These are phyloP conservation scores for Timema podura DNA, from an alignment of 2,888 invertebrate genomes.

Conservation along the genomic window DNA sequence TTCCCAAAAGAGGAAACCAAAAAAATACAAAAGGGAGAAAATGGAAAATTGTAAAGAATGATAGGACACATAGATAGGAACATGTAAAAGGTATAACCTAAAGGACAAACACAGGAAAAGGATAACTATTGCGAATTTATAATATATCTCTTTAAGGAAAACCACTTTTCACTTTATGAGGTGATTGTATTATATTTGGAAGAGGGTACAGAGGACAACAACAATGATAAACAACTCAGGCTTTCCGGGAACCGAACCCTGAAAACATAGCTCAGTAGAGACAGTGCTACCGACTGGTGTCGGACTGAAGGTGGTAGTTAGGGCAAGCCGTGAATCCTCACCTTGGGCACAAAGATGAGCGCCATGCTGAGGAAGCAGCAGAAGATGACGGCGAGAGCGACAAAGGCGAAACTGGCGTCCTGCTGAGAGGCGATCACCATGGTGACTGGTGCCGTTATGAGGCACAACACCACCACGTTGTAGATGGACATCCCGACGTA, in stretches of 20 bases:
- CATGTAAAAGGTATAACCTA: too few species aligned
- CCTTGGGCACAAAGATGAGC: conserved; percentile 97
- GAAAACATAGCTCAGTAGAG: neutral
- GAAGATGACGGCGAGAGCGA: conserved; percentile 92
- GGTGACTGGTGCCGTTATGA: conserved; percentile 97
- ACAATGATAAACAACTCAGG: neutral
- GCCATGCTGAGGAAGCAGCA: conserved; percentile 99
- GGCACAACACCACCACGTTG: conserved; percentile 95
- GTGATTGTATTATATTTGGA: too few species aligned
- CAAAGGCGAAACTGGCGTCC: conserved; percentile 96
- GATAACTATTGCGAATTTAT: neutral
- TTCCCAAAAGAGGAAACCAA: neutral
- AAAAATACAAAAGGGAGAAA: too few species aligned
- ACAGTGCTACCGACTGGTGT: too few species aligned
- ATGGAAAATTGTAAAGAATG: too few species aligned
- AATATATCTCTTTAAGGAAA: too few species aligned
- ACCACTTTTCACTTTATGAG: too few species aligned
- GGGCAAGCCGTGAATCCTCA: conserved; percentile 41
- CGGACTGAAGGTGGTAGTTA: too few species aligned
- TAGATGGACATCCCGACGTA: conserved; percentile 99
- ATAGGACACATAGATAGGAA: too few species aligned
- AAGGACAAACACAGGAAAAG: neutral
- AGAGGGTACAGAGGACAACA: too few species aligned
- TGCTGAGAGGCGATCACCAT: conserved; percentile 97
- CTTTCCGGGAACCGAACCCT: neutral